phyloP scores from a whole-genome alignment of 2,113 vertebrate species.

The Ancistrus triradiatus region DNA sequence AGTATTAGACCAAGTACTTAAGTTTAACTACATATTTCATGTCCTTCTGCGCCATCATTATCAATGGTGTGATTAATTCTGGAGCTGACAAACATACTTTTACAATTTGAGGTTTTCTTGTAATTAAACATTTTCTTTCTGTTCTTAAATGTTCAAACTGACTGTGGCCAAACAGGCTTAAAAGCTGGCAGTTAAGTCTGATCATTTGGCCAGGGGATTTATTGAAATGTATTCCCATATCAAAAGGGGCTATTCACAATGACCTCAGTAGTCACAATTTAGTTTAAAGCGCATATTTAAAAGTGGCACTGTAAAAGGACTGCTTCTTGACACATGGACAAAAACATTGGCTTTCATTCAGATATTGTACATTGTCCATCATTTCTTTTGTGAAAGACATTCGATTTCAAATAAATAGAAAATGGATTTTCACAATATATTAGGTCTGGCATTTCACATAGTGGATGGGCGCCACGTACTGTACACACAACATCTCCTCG shows the following conservation, averaged over 20 bases:
- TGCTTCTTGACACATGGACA: slow-evolving; percentile 26
- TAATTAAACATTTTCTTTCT: too few species aligned
- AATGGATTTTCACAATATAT: slow-evolving; percentile 41
- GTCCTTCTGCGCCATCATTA: too few species aligned
- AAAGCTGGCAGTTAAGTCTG: slow-evolving; percentile 7
- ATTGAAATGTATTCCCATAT: slow-evolving; percentile 39
- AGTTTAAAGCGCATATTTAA: slow-evolving; percentile 30
- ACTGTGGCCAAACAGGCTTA: neutral
- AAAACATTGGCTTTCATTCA: slow-evolving; percentile 24
- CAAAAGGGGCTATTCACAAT: slow-evolving; percentile 34
- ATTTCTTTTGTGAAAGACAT: slow-evolving; percentile 36
- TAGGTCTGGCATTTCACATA: slow-evolving; percentile 38
- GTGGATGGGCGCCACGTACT: slow-evolving; percentile 10
- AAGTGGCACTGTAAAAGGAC: slow-evolving; percentile 41
- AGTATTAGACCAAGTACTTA: too few species aligned
- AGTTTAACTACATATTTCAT: too few species aligned
- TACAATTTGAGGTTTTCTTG: too few species aligned
- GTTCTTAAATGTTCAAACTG: too few species aligned
- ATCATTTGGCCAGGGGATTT: neutral
- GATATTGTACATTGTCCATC: slow-evolving; percentile 13
- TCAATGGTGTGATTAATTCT: too few species aligned
- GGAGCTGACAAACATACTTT: too few species aligned
- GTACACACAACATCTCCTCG: slow-evolving; percentile 29
- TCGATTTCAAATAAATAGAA: slow-evolving; percentile 46
- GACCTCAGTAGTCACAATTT: slow-evolving; percentile 27